Base-by-base conservation (phyloP, 2,888 invertebrate species). In the Noctua fimbriata region DNA sequence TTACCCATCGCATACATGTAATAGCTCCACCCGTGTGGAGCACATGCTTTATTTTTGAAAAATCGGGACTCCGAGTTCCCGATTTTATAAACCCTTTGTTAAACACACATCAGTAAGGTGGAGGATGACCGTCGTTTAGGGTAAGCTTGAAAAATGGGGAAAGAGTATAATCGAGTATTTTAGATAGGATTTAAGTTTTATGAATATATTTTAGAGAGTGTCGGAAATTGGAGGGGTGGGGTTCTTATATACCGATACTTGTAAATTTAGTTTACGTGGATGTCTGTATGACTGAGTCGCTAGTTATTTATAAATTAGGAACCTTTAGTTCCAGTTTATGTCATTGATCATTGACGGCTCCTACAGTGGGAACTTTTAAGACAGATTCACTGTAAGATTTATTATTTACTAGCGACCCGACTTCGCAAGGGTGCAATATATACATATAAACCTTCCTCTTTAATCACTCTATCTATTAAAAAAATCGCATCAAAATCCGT, bases 41-140 rank as follows among this genome's bases (percentile, higher is more conserved):
- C 66, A 4, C 5, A 6, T 60, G n/a, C 7, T n/a, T 18, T 6
- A 36, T 83, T 84, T 82, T 82, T 84, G 55, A 14, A 69, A 84
- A 84, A 73, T 85, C 85, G 75, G 73, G 83, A 73, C 47, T 9
- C 14, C 44, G 47, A 10, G n/a, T 14, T 81, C 83, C 73, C 81
- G 81, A 73, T 81, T 85, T 80, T 63, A 69, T 63, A 28, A 69
- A 1, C 21, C n/a, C 7, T 65, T 65, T 55, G 1, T 41, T 49
- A 36, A 18, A 74, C 24, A 10, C n/a, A n/a, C n/a, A 2, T 32
- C 7, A 32, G 21, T 36, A 74, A n/a, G 0, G 16, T n/a, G 47
- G 24, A 14, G 6, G 9, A 47, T 47, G 10, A 16, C 32, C 14
- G 9, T 21, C 9, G 3, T n/a, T 41, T 41, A 2, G 3, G 24